These are phyloP conservation scores for Climacteris rufus DNA, from an alignment of 2,113 vertebrate genomes.

Conservation along the genomic window DNA sequence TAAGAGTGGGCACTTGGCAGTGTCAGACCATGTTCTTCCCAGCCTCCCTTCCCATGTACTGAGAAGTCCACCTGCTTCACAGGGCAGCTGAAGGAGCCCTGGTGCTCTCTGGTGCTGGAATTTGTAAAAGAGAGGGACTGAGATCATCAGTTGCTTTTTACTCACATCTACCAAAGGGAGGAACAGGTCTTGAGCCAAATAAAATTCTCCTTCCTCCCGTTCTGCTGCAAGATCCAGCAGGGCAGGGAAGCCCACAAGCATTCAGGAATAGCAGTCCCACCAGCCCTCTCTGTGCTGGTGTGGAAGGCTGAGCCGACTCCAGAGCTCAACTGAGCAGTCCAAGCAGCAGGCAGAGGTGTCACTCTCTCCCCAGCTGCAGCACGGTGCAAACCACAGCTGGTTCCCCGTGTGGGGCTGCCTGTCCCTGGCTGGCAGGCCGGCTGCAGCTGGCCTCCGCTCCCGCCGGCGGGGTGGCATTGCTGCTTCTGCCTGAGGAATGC, in stretches of 20 bases:
- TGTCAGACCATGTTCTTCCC: neutral
- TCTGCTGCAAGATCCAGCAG: neutral
- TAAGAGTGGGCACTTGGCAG: neutral
- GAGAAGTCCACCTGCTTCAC: neutral
- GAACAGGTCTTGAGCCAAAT: neutral
- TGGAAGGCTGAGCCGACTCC: neutral
- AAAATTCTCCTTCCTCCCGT: neutral
- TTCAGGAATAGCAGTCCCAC: accelerated
- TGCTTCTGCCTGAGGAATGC: constrained; percentile 32
- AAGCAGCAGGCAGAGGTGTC: neutral
- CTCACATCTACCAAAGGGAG: neutral
- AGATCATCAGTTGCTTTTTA: neutral
- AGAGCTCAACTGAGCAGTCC: neutral
- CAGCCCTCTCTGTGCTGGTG: neutral
- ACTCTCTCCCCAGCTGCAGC: neutral
- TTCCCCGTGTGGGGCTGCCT: neutral
- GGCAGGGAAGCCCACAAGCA: neutral
- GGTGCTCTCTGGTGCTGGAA: neutral
- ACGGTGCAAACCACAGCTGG: neutral
- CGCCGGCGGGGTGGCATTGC: neutral
- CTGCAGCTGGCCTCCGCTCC: neutral
- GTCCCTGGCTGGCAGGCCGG: neutral
- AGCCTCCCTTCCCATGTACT: neutral
- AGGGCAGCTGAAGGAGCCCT: neutral
- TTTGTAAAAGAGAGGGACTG: neutral